phyloP scores from a whole-genome alignment of 2,888 invertebrate species.

The Cantharis nigra region DNA sequence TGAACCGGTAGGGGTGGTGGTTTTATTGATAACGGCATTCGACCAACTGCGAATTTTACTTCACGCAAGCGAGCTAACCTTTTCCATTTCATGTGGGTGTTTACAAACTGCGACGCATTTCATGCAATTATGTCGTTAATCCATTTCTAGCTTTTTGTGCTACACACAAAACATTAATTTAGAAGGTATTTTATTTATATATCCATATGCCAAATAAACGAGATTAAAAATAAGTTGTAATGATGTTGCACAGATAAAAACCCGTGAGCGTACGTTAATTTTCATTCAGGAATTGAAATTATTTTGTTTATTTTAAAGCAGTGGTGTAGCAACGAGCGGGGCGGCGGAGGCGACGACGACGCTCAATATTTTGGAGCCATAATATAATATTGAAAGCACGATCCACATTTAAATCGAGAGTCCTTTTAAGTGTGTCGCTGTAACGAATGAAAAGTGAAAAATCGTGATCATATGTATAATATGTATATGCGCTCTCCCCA shows the following conservation, averaged over 20 bases:
- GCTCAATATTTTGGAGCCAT: not conserved
- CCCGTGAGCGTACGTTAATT: not conserved
- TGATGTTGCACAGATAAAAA: not conserved
- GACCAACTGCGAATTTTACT: not conserved
- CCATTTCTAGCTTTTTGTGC: not conserved
- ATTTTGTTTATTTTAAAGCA: not conserved
- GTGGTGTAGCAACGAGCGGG: not conserved
- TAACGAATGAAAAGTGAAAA: constrained; percentile 18
- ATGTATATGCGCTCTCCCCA: not conserved
- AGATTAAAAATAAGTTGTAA: not conserved
- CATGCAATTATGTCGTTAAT: not conserved
- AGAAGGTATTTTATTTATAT: not conserved
- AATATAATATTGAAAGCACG: not conserved
- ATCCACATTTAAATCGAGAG: not conserved
- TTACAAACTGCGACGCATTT: not conserved
- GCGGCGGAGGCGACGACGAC: too few relatives aligned
- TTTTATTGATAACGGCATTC: not conserved
- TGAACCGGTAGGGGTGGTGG: not conserved
- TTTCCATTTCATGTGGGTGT: not conserved
- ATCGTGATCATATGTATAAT: not conserved
- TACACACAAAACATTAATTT: not conserved
- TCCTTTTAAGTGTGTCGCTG: not conserved
- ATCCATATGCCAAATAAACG: not conserved
- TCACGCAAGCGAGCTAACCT: not conserved
- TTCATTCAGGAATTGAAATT: not conserved